A percentile compares a stretch with the other conserved stretches of the same genome.
Conservation (phyloP, 1,140 invertebrate genomes). For the Drosophila subpulchrella region DNA sequence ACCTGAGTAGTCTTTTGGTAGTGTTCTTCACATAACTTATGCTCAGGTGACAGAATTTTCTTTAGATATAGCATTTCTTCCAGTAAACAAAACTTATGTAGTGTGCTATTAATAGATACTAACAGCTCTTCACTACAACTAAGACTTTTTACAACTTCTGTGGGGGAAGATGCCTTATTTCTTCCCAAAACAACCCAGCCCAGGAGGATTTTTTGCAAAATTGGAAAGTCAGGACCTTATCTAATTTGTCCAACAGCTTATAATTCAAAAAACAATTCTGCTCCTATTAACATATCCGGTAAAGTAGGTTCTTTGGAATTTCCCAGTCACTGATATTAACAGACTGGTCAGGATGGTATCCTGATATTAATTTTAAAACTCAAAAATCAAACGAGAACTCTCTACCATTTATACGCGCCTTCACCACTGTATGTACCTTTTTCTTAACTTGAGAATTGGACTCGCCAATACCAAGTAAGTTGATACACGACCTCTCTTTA, state of each 20-base stretch:
- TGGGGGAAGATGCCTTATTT: not conserved
- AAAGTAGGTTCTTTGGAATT: not conserved
- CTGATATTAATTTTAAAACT: not conserved
- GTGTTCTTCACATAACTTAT: too few species aligned
- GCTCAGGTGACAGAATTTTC: too few species aligned
- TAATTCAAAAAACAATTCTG: not conserved
- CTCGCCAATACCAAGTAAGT: too few species aligned
- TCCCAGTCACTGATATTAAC: not conserved
- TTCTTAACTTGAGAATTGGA: too few species aligned
- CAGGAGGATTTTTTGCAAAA: not conserved
- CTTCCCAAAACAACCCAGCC: not conserved
- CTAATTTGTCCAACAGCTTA: not conserved
- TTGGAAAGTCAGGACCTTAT: not conserved
- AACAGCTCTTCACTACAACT: slow-evolving; percentile 2
- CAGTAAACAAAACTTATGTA: too few species aligned
- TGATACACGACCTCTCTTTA: too few species aligned
- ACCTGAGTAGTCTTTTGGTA: too few species aligned
- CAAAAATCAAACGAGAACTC: too few species aligned
- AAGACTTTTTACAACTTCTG: not conserved
- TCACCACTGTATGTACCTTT: too few species aligned
- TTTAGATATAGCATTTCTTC: not conserved
- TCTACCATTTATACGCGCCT: too few species aligned
- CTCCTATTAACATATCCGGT: not conserved
- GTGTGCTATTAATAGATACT: not conserved
- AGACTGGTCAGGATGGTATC: not conserved